Percentiles rank a stretch among this genome's conserved stretches.
phyloP scores from a whole-genome alignment of 2,888 invertebrate genomes.

The Aleiodes alternator region DNA sequence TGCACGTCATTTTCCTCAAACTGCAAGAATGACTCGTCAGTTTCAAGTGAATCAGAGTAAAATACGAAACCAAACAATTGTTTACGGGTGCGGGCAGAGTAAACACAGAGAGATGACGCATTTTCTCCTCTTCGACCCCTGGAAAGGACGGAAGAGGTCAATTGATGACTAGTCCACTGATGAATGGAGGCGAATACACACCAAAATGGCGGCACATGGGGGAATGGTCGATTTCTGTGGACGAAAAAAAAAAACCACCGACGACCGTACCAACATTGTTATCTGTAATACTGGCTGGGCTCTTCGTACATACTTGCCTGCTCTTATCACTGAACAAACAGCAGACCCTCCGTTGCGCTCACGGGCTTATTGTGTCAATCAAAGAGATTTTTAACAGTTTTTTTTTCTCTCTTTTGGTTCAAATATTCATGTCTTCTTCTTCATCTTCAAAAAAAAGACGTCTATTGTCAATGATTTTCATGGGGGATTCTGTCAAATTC shows the following conservation, averaged over 20 bases:
- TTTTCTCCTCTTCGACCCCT: constrained; percentile 41
- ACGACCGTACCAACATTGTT: constrained; percentile 44
- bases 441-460: not conserved
- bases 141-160: constrained; percentile 12
- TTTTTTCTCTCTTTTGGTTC: constrained; percentile 36
- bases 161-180: not conserved
- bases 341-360: constrained; percentile 56
- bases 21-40: constrained; percentile 15
- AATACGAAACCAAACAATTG: not conserved
- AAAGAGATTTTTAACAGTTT: constrained; percentile 48
- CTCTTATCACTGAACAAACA: constrained; percentile 71
- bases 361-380: constrained; percentile 55
- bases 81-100: constrained; percentile 46
- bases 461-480: not conserved
- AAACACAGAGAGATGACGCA: constrained; percentile 49
- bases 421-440: not conserved
- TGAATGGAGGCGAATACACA: not conserved
- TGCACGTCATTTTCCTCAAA: not conserved
- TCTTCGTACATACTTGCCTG: constrained; percentile 10
- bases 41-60: constrained; percentile 20
- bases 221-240: constrained; percentile 39
- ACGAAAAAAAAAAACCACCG: not conserved
- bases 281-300: constrained; percentile 45
- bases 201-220: constrained; percentile 11
- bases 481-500: not conserved